A percentile compares a stretch with the other conserved stretches of the same genome.
Conservation (phyloP, 2,888 invertebrate genomes). For the Chalcis sispes region DNA sequence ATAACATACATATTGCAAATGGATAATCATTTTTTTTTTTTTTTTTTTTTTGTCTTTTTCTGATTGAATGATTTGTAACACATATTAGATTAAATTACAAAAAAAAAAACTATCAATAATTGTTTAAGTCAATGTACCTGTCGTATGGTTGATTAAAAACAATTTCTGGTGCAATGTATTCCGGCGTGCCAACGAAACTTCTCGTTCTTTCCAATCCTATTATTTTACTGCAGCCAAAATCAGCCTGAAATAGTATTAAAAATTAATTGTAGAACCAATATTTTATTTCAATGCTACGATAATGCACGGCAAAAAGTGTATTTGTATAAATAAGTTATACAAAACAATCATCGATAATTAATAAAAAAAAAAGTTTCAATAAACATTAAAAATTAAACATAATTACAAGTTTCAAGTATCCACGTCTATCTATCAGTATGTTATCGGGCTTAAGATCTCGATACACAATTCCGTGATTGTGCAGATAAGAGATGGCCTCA, state of each 20-base stretch:
- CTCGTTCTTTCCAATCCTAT: conserved; percentile 89
- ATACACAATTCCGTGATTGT: conserved; percentile 88
- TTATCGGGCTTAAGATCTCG: conserved; percentile 97
- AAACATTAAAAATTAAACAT: not conserved
- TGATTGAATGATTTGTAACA: too few species aligned
- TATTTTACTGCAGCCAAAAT: conserved; percentile 94
- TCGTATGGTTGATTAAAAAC: conserved; percentile 89
- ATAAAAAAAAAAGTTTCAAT: conserved; percentile 9
- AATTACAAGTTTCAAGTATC: conserved; percentile 91
- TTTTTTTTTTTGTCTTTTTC: too few species aligned
- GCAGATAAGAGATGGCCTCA: conserved; percentile 93
- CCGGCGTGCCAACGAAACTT: conserved; percentile 96
- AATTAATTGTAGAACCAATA: too few species aligned
- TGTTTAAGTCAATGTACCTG: conserved; percentile 74
- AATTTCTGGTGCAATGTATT: conserved; percentile 92
- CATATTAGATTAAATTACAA: too few species aligned
- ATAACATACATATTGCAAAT: too few species aligned
- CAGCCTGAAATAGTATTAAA: conserved; percentile 80
- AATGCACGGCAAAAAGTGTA: too few species aligned
- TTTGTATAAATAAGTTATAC: too few species aligned
- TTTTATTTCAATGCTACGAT: too few species aligned
- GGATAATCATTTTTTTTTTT: too few species aligned
- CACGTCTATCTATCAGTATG: conserved; percentile 87
- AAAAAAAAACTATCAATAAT: too few species aligned
- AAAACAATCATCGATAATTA: not conserved